A percentile compares a stretch with the other conserved stretches of the same genome.
Conservation (phyloP, 2,113 vertebrate species). For the Pteronura brasiliensis region DNA sequence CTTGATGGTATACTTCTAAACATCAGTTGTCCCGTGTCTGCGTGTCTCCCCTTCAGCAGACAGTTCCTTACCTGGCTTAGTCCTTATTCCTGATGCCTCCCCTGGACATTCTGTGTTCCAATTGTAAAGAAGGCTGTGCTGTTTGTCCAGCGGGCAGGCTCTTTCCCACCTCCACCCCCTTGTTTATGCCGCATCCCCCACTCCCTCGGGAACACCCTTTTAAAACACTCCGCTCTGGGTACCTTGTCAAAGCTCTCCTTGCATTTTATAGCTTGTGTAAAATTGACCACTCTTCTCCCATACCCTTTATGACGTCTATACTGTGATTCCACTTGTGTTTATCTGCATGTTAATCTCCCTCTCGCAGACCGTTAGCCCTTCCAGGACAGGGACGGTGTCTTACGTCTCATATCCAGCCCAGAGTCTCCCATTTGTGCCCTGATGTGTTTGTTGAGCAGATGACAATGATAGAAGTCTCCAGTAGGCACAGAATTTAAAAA, state of each 20-base stretch:
- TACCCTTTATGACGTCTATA: neutral
- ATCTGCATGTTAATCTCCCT: neutral
- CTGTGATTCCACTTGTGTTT: neutral
- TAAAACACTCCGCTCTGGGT: neutral
- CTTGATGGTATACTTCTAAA: neutral
- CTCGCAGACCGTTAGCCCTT: neutral
- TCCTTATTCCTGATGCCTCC: neutral
- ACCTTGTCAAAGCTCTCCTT: neutral
- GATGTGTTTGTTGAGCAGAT: neutral
- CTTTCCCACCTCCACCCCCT: neutral
- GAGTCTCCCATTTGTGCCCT: neutral
- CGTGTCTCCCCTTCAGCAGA: neutral
- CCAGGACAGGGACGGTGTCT: neutral
- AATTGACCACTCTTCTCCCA: neutral
- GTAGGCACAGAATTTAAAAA: neutral
- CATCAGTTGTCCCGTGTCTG: accelerated
- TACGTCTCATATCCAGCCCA: neutral
- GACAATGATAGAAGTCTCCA: neutral
- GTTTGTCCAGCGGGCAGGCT: neutral
- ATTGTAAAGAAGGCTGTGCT: accelerated
- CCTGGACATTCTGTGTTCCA: too few relatives aligned
- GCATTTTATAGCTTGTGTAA: neutral
- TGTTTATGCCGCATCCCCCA: neutral
- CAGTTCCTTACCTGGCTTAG: neutral
- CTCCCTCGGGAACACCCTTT: too few relatives aligned